Percentiles rank a stretch among this genome's conserved stretches.
Evolutionary conservation across 2,113 vertebrate genomes (phyloP).

Genomic region (Muntiacus muntjak): DNA sequence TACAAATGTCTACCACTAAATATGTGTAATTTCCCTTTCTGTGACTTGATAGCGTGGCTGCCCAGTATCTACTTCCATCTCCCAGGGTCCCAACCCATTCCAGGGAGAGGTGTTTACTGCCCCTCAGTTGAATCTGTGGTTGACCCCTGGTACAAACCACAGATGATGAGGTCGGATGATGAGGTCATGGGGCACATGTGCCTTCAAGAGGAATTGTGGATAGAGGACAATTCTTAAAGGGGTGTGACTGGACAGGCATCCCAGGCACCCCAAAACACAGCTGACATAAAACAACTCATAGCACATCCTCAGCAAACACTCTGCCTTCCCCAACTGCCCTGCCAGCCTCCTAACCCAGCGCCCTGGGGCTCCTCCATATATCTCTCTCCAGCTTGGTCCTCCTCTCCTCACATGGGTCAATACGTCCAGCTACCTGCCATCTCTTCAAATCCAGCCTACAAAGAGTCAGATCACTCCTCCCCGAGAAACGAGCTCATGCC

Average conservation of each 20-base stretch:
- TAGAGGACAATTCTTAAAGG: background rate
- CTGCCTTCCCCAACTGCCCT: background rate
- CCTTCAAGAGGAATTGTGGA: background rate
- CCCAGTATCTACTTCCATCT: background rate
- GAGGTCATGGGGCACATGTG: background rate
- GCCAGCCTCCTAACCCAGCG: background rate
- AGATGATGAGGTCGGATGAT: background rate
- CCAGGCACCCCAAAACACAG: background rate
- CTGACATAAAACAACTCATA: too few relatives aligned
- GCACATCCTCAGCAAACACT: background rate
- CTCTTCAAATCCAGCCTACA: background rate
- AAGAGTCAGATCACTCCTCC: background rate
- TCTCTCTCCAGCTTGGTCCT: background rate
- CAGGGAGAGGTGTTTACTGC: background rate
- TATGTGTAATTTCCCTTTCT: background rate
- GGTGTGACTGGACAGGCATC: background rate
- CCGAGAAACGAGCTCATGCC: background rate
- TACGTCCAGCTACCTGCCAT: background rate
- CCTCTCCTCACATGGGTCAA: background rate
- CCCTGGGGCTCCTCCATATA: background rate
- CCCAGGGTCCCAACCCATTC: background rate
- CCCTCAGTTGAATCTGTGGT: background rate
- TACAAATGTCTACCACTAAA: background rate
- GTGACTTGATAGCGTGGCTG: fast-evolving
- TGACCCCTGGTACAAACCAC: background rate